A percentile compares a stretch with the other conserved stretches of the same genome.
Conservation (phyloP, 2,888 invertebrate species). For the Sphecodes monilicornis region DNA sequence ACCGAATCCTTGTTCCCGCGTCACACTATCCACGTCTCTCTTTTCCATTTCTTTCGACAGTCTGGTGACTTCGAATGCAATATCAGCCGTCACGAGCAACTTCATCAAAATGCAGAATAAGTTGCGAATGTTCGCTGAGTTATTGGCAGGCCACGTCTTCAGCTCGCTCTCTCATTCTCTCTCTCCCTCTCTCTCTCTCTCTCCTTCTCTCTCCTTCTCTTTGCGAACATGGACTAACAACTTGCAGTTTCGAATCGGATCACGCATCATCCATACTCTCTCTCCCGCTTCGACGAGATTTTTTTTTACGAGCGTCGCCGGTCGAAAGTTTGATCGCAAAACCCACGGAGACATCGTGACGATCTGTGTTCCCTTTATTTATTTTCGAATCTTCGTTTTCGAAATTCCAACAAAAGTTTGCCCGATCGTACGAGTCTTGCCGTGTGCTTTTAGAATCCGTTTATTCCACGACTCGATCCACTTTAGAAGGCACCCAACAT, state of each 20-base stretch:
- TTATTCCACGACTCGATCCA: background rate
- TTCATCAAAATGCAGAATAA: constrained; percentile 67
- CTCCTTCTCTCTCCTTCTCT: background rate
- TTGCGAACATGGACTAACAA: constrained; percentile 38
- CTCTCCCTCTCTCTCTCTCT: background rate
- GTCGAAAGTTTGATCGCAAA: background rate
- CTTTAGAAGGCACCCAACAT: background rate
- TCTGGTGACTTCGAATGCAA: constrained; percentile 39
- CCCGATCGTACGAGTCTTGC: background rate
- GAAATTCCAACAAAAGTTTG: background rate
- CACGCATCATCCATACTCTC: constrained; percentile 11
- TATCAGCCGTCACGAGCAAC: constrained; percentile 38
- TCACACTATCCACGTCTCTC: constrained; percentile 16
- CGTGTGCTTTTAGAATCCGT: background rate
- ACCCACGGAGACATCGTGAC: too few relatives aligned
- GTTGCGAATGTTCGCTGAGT: constrained; percentile 60
- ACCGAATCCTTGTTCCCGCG: constrained; percentile 42
- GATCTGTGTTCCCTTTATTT: background rate
- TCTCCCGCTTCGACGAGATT: background rate
- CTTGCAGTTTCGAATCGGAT: constrained; percentile 40
- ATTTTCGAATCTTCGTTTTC: background rate
- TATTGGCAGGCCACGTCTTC: constrained; percentile 26
- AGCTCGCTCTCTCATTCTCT: background rate
- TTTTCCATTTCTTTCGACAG: constrained; percentile 21
- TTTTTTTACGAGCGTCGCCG: constrained; percentile 20